These are phyloP conservation scores for Phenacoccus solenopsis DNA, from an alignment of 1,140 invertebrate genomes.

Conservation along the genomic window DNA sequence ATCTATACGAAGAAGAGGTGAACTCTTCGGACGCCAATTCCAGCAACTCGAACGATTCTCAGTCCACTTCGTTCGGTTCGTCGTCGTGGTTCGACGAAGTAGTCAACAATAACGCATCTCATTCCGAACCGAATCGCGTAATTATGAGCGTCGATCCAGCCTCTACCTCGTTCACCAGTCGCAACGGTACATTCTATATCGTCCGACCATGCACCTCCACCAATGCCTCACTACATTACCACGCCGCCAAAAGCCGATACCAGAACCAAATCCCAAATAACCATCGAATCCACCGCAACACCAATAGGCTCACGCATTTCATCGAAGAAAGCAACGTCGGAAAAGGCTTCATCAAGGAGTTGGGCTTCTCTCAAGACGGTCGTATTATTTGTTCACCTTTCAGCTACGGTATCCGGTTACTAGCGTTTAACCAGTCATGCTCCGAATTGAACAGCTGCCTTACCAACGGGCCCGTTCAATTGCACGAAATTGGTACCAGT, in stretches of 20 bases:
- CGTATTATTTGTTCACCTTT: conserved; percentile 80
- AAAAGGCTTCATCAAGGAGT: conserved; percentile 47
- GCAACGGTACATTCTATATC: background rate
- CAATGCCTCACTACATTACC: no score
- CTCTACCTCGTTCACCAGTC: background rate
- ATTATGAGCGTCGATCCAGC: background rate
- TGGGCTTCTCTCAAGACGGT: conserved; percentile 80
- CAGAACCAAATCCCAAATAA: conserved; percentile 16
- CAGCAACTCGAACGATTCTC: no score
- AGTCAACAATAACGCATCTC: background rate
- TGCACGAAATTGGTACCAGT: conserved; percentile 52
- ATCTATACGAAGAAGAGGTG: conserved; percentile 10
- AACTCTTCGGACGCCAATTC: conserved; percentile 5
- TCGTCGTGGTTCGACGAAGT: background rate
- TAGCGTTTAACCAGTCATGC: conserved; percentile 65
- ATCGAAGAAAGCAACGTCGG: conserved; percentile 78
- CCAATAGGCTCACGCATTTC: conserved; percentile 65
- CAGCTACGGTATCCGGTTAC: conserved; percentile 63
- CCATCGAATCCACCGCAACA: conserved; percentile 41
- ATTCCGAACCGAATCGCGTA: background rate
- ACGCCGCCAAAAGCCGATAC: background rate
- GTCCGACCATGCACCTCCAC: background rate
- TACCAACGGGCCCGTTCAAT: conserved; percentile 33
- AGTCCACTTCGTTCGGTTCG: background rate
- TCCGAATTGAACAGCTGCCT: conserved; percentile 61